Evolutionary conservation across 2,797 vertebrate genomes (phyloP), one percentile per base, ranked within the genome.

Genomic region (Lacerta agilis): DNA sequence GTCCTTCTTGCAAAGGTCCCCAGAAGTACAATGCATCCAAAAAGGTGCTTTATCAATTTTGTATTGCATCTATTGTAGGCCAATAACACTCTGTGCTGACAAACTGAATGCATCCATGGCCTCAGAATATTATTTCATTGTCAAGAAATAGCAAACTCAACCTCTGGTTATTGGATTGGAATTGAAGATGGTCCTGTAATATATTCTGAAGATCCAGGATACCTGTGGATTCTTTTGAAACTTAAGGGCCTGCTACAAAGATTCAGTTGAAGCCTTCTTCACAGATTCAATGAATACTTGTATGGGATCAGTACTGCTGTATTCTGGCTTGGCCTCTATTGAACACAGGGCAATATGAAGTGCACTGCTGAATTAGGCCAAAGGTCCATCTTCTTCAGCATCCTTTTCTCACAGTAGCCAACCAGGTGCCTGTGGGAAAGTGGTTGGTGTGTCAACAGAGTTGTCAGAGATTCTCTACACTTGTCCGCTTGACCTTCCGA

Each of bases 1-100:
- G 27, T n/a, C 45, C 36, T 36, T 92, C 33, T 49, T 91, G 43
- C 89, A 9, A 79, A 87, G 36, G 5, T 2, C 49, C 86, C 27
- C 4, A 5, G 41, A 77, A 82, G 38, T 9, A 41, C 10, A 41
- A n/a, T 2, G 38, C 15, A 9, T 29, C 72, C n/a, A 23, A 43
- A 18, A 11, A 55, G 55, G 3, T 36, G 79, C 2, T 75, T 82
- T 38, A 66, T 7, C 55, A 45, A 80, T 73, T 87, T 64, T 87
- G 23, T 38, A 20, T n/a, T 77, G 17, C 64, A n/a, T 66, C 61
- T 85, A n/a, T 78, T 67, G 38, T 13, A 85, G 43, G 20, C 66
- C 36, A 49, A 38, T 5, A n/a, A 18, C 55, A 15, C 64, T 33
- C 29, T 36, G 36, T 7, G 13, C 38, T 66, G 29, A 73, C 4